Evolutionary conservation across 1,140 invertebrate genomes (phyloP), one percentile per base, ranked within the genome.

Genomic region (Drosophila yakuba): DNA sequence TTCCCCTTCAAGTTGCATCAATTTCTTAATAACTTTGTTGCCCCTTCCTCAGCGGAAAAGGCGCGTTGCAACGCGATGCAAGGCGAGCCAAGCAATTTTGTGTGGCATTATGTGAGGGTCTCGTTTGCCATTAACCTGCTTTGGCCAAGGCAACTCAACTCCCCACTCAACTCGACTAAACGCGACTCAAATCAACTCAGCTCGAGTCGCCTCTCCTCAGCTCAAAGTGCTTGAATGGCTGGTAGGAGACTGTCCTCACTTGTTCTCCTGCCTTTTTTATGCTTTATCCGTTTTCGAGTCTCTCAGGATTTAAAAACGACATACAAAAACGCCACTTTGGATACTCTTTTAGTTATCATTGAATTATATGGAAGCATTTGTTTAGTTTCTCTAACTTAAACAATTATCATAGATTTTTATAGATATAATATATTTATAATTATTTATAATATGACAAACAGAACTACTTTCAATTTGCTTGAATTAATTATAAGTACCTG

Each of bases 31-130:
- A 86, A 88, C 79, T 88, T 83, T 79, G 52, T 54, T 71, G 44
- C 72, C 63, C 78, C 56, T 44, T 58, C 28, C n/a, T 17, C 41
- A 32, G 15, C 54, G 62, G 60, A 71, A 55, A 62, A 68, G 60
- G 56, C 36, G 47, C 43, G 58, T 44, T 59, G 50, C 48, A 39
- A 38, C 51, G n/a, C 54, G 36, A 23, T 54, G 10, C 51, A 38
- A 32, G 66, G 50, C 51, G 72, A 79, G 58, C 72, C 60, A 78
- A 74, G 83, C 83, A 86, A 88, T 88, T 88, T 76, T 68, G 63
- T 86, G 83, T 88, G 79, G 78, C 83, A 86, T 82, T 86, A 83
- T 88, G 83, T 88, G 83, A 88, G 83, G 83, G 83, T 88, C 83
- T 88, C 51, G 75, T 59, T 86, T 79, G 67, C 83, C 79, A 86